phyloP scores from a whole-genome alignment of 2,888 invertebrate genomes.

The Octodonta nipae region DNA sequence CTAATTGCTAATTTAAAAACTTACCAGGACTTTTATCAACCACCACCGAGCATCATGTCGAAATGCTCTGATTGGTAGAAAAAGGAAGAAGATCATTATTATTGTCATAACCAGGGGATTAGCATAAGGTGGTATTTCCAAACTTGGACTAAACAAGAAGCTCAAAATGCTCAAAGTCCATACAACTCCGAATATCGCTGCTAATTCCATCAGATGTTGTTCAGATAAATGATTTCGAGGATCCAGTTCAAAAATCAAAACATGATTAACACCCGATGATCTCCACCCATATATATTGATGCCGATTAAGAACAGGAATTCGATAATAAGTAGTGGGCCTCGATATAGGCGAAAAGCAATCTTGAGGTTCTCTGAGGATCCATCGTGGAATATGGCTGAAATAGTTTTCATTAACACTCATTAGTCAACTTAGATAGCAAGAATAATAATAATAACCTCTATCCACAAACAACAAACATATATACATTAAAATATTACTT shows the following conservation, averaged over 20 bases:
- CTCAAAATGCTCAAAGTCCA: constrained; percentile 55
- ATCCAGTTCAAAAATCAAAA: constrained; percentile 70
- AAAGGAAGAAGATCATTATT: constrained; percentile 53
- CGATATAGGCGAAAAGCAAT: constrained; percentile 66
- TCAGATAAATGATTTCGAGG: constrained; percentile 64
- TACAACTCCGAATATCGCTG: constrained; percentile 61
- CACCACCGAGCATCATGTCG: constrained; percentile 65
- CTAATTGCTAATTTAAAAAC: too few relatives aligned
- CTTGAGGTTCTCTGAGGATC: constrained; percentile 43
- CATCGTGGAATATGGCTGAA: constrained; percentile 41
- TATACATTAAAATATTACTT: too few relatives aligned
- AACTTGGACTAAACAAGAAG: constrained; percentile 50
- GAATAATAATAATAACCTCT: too few relatives aligned
- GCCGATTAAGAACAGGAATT: constrained; percentile 64
- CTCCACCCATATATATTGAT: constrained; percentile 73
- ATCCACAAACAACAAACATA: too few relatives aligned
- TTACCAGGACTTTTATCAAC: constrained; percentile 51
- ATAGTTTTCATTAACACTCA: too few relatives aligned
- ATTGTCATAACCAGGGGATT: constrained; percentile 58
- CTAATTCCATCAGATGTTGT: constrained; percentile 64
- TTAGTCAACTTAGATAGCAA: too few relatives aligned
- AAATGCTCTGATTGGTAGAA: constrained; percentile 66
- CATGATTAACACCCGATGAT: constrained; percentile 44
- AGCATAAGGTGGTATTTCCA: constrained; percentile 62
- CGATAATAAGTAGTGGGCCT: constrained; percentile 61